Evolutionary conservation across 2,113 vertebrate species (phyloP).

Genomic region (Cynoglossus semilaevis): DNA sequence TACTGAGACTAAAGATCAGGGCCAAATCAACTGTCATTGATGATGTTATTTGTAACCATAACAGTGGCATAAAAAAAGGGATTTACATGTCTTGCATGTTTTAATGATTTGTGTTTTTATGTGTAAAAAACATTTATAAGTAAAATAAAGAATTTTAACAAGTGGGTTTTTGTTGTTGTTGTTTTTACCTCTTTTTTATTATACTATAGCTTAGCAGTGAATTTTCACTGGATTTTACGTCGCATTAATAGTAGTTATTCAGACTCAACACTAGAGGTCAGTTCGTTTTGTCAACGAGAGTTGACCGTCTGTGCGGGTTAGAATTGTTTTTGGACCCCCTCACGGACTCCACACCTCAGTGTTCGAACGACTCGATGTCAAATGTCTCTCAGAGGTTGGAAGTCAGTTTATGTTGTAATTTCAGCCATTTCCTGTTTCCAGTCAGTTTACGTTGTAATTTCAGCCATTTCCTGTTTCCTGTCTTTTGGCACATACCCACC

Average conservation of each 20-base stretch:
- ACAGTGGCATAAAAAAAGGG: no score
- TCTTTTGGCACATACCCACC: conserved; percentile 54
- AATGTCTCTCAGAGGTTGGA: conserved; percentile 24
- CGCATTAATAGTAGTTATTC: no score
- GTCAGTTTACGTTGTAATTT: conserved; percentile 53
- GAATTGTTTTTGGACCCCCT: neutral
- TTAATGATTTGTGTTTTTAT: no score
- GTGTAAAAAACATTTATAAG: no score
- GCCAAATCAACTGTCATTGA: no score
- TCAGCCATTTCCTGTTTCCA: conserved; percentile 73
- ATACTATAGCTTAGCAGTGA: neutral
- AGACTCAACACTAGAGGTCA: neutral
- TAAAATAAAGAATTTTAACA: no score
- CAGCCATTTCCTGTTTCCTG: conserved; percentile 75
- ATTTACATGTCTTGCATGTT: no score
- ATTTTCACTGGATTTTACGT: neutral
- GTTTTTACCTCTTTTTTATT: neutral
- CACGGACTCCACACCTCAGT: neutral
- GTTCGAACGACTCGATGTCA: conserved; percentile 47
- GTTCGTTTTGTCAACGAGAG: neutral
- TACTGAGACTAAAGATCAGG: no score
- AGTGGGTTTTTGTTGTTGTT: no score
- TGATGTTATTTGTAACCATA: no score
- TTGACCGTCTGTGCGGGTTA: neutral
- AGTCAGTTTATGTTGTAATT: conserved; percentile 54